These are phyloP conservation scores for Noctua janthina DNA, from an alignment of 2,888 invertebrate species.

Conservation along the genomic window DNA sequence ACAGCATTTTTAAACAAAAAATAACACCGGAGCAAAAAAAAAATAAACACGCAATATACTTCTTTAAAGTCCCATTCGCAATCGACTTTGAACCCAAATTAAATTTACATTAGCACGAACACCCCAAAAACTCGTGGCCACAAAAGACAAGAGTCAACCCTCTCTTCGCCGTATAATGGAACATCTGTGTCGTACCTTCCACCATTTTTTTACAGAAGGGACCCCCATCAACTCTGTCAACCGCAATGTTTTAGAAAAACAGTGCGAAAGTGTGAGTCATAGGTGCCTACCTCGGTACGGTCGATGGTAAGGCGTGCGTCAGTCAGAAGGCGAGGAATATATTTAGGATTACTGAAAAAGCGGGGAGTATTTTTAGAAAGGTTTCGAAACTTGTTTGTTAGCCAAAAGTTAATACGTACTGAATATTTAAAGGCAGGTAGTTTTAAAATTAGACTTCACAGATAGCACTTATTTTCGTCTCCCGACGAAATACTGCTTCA, in stretches of 20 bases:
- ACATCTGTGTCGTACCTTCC: conserved; percentile 68
- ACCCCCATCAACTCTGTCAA: conserved; percentile 70
- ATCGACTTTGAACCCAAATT: conserved; percentile 50
- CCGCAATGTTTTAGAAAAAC: conserved; percentile 65
- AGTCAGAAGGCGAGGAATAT: not conserved
- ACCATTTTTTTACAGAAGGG: conserved; percentile 60
- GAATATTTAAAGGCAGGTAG: not conserved
- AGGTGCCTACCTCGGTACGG: conserved; percentile 30
- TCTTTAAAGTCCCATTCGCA: conserved; percentile 29
- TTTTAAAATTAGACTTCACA: not conserved
- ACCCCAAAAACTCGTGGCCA: conserved; percentile 55
- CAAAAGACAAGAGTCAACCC: conserved; percentile 70
- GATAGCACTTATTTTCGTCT: not conserved
- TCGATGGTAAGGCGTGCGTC: conserved; percentile 12
- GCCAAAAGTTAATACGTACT: not conserved
- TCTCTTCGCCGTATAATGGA: conserved; percentile 66
- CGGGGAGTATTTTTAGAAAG: not conserved
- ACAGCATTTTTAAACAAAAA: not conserved
- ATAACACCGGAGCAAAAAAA: not conserved
- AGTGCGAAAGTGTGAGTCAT: conserved; percentile 58
- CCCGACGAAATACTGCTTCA: too few relatives aligned
- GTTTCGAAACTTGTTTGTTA: not conserved
- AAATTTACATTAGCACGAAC: conserved; percentile 65
- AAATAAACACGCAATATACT: conserved; percentile 10
- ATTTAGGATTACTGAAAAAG: not conserved